Percentiles rank a stretch among this genome's conserved stretches.
Conservation (phyloP, 2,113 vertebrate genomes). For the Trogon melanurus region DNA sequence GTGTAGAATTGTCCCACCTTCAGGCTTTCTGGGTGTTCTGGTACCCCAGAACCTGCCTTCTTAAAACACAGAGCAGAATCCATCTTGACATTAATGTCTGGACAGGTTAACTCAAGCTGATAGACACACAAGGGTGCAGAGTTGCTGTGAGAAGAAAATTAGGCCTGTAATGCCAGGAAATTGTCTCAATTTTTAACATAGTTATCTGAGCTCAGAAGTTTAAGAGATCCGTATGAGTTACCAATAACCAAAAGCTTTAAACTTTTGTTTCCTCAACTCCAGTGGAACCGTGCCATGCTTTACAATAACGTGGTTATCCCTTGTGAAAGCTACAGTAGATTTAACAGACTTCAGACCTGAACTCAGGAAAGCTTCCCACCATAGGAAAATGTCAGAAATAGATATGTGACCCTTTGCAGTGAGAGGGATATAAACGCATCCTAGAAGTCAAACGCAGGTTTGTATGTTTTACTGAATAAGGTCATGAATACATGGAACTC, state of each 20-base stretch:
- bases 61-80: neutral
- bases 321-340: neutral
- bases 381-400: neutral
- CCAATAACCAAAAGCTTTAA: neutral
- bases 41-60: neutral
- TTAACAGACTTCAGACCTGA: neutral
- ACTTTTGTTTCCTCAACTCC: neutral
- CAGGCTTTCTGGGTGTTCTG: neutral
- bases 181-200: neutral
- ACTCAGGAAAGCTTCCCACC: neutral
- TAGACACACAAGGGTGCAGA: neutral
- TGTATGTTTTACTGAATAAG: neutral
- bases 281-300: neutral
- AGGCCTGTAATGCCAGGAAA: neutral
- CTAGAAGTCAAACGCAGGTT: neutral
- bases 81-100: neutral
- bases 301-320: neutral
- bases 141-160: neutral
- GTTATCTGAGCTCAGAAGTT: neutral
- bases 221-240: neutral
- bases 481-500: neutral
- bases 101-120: neutral
- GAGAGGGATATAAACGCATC: neutral
- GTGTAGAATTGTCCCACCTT: neutral
- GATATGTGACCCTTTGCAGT: neutral